Percentiles rank a stretch among this genome's conserved stretches.
Evolutionary conservation across 2,797 vertebrate species (phyloP).

Genomic region (Sciurus vulgaris): DNA sequence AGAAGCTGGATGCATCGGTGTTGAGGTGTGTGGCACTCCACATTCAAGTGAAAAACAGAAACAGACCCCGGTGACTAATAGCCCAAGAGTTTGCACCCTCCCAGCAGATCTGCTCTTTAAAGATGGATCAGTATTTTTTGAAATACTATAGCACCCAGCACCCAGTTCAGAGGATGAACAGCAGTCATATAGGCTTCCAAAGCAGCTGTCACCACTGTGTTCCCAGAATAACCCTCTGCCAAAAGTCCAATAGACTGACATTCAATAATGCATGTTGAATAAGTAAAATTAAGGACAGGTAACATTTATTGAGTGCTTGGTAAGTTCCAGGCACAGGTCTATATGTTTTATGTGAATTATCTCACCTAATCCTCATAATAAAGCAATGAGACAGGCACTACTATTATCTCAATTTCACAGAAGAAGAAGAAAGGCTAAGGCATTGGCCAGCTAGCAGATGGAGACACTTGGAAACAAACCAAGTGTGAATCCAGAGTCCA

Average conservation of each 20-base stretch:
- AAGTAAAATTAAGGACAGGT: constrained; percentile 21
- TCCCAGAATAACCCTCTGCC: background rate
- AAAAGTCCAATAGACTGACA: constrained; percentile 5
- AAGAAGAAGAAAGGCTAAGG: constrained; percentile 39
- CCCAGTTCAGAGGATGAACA: background rate
- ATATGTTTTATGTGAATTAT: background rate
- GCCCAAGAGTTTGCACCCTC: background rate
- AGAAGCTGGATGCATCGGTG: background rate
- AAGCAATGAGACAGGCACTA: background rate
- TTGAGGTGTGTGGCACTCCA: background rate
- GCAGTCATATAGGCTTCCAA: background rate
- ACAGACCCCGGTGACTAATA: background rate
- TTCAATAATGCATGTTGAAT: constrained; percentile 19
- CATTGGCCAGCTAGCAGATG: background rate
- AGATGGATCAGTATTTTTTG: background rate
- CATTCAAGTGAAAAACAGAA: background rate
- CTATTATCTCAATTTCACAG: constrained; percentile 30
- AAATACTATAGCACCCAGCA: background rate
- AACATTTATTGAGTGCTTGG: constrained; percentile 6
- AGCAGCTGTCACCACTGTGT: background rate
- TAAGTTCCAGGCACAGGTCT: background rate
- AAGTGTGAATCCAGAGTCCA: constrained; percentile 1
- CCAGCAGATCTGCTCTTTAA: background rate
- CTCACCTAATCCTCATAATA: constrained; percentile 9
- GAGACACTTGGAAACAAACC: background rate